phyloP scores from a whole-genome alignment of 2,888 invertebrate species.

The Scaptomyza flava region DNA sequence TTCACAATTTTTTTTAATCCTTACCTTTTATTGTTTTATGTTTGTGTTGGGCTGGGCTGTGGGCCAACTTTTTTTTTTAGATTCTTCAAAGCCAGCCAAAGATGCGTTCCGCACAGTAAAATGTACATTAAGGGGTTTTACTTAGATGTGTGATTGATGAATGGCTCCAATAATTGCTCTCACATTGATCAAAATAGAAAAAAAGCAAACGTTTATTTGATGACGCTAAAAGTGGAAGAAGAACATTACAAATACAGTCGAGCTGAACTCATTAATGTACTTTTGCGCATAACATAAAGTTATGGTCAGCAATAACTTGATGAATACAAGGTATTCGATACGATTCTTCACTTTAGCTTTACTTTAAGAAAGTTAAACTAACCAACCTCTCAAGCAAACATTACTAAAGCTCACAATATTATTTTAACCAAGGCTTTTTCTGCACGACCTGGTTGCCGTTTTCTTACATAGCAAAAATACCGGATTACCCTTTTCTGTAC shows the following conservation, averaged over 20 bases:
- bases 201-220: conserved; percentile 27
- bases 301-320: conserved; percentile 19
- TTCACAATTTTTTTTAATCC: conserved; percentile 15
- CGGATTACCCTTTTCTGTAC: no score
- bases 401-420: no score
- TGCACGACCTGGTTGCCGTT: no score
- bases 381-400: neutral
- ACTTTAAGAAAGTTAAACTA: neutral
- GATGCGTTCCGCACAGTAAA: conserved; percentile 36
- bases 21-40: conserved; percentile 14
- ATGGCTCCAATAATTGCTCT: conserved; percentile 46
- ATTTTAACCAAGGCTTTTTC: no score
- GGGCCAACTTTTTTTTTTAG: conserved; percentile 33
- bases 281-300: conserved; percentile 27
- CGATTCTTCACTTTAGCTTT: neutral
- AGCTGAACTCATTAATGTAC: conserved; percentile 42
- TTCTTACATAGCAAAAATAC: no score
- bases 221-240: conserved; percentile 32
- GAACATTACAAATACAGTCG: conserved; percentile 33
- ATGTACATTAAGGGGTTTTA: conserved; percentile 31
- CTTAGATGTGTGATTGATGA: conserved; percentile 67
- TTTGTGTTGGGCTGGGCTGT: conserved; percentile 19
- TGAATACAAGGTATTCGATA: conserved; percentile 5
- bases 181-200: neutral
- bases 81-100: conserved; percentile 24